A percentile compares a stretch with the other conserved stretches of the same genome.
Evolutionary conservation across 2,113 vertebrate genomes (phyloP).

Genomic region (Dissostichus mawsoni): DNA sequence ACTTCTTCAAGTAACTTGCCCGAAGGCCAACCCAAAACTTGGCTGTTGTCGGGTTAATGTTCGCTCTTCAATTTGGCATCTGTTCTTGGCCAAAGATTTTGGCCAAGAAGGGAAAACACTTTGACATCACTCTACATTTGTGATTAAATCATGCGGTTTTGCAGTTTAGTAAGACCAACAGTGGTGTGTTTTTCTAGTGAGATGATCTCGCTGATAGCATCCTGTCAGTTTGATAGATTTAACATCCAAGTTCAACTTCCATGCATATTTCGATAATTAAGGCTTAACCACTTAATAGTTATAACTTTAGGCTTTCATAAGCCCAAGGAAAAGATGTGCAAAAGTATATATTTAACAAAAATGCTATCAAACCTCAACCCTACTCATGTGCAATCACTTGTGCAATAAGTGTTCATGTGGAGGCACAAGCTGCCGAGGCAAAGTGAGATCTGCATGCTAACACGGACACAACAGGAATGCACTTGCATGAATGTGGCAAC

Average conservation of each 20-base stretch:
- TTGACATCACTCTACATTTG: constrained; percentile 1
- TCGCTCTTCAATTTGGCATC: constrained; percentile 45
- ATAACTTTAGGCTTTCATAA: neutral
- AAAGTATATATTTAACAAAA: neutral
- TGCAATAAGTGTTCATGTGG: neutral
- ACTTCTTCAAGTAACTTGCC: constrained; percentile 43
- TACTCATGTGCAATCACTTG: neutral
- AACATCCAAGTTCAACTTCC: neutral
- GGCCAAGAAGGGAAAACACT: neutral
- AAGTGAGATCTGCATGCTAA: constrained; percentile 31
- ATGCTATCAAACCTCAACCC: neutral
- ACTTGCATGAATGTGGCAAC: constrained; percentile 41
- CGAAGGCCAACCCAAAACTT: constrained; percentile 44
- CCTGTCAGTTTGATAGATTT: neutral
- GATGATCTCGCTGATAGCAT: neutral
- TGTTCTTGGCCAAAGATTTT: constrained; percentile 8
- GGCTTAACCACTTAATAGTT: neutral
- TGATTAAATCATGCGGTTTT: neutral
- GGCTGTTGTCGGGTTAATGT: constrained; percentile 12
- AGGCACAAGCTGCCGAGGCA: constrained; percentile 26
- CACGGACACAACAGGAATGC: constrained; percentile 42
- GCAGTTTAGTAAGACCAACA: neutral
- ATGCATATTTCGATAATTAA: neutral
- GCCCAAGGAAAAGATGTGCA: neutral
- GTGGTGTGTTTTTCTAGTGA: neutral